phyloP scores from a whole-genome alignment of 2,797 vertebrate species.

The Muscicapa striata region DNA sequence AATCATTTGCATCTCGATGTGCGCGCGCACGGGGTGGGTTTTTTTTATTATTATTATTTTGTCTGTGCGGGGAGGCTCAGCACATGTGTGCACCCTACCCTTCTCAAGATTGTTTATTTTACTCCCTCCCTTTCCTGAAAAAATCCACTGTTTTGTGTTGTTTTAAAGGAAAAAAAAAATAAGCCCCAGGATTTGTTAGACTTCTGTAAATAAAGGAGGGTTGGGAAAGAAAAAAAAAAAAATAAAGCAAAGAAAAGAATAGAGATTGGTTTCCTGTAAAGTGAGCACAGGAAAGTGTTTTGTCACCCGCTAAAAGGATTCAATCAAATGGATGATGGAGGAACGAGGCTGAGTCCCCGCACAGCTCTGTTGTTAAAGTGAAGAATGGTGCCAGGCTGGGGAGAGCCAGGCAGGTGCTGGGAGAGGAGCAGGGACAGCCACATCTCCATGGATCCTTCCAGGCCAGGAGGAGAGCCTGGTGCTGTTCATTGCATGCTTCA shows the following conservation, averaged over 20 bases:
- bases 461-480: neutral
- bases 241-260: neutral
- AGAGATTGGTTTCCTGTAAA: conserved; percentile 29
- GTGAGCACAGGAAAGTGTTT: conserved; percentile 38
- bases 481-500: fast-evolving
- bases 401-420: neutral
- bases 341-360: neutral
- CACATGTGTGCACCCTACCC: conserved; percentile 10
- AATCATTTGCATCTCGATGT: conserved; percentile 88
- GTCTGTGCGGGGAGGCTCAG: neutral
- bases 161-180: neutral
- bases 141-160: neutral
- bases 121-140: neutral
- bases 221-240: fast-evolving
- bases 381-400: neutral
- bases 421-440: neutral
- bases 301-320: conserved; percentile 46
- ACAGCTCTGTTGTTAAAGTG: neutral
- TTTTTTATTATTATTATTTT: conserved; percentile 2
- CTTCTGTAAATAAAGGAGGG: neutral
- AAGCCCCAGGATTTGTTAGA: neutral
- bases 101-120: neutral
- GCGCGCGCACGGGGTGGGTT: neutral
- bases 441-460: neutral
- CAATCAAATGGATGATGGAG: conserved; percentile 8